Evolutionary conservation across 2,888 invertebrate species (phyloP), one percentile per base, ranked within the genome.

Genomic region (Lymantria dispar): DNA sequence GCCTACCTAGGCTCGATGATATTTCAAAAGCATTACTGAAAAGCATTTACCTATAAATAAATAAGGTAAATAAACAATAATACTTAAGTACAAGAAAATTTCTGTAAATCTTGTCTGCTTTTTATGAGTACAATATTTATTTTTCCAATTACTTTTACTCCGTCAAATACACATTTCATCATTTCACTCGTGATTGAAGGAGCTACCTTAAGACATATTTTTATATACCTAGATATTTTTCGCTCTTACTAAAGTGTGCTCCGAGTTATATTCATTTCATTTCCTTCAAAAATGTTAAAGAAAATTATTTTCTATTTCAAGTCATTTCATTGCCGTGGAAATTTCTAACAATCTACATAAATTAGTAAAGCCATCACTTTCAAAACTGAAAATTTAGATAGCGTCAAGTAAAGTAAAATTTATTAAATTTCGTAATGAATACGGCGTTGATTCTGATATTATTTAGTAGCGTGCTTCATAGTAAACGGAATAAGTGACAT

Each of bases 281-380:
- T 81, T 80, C 78, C 79, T 74, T 56, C 47, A 65, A 65, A 68
- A 72, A 70, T 78, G 77, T 81, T 78, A 76, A 73, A 76, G 80
- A 78, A 85, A 83, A 83, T 81, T 72, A 84, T 84, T 84, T 83
- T 80, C 77, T 78, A 80, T 79, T 78, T 62, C 68, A 54, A 66
- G 64, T 74, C 70, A 76, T 75, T 73, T 75, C 64, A 68, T 64
- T 61, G 58, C 54, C 57, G 56, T 52, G 53, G 62, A 56, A 70
- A 74, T 76, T 71, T 72, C 76, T 70, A 75, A 83, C 82, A 85
- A 85, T 85, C 77, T 85, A 77, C 83, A 85, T 84, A 84, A 85
- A 85, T 84, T 85, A 84, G 72, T 54, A 70, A 81, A 80, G 71
- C 79, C 75, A 68, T 76, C 74, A 78, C 76, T 75, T 74, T 70